Evolutionary conservation across 2,113 vertebrate genomes (phyloP), one percentile per base, ranked within the genome.

Genomic region (human): DNA sequence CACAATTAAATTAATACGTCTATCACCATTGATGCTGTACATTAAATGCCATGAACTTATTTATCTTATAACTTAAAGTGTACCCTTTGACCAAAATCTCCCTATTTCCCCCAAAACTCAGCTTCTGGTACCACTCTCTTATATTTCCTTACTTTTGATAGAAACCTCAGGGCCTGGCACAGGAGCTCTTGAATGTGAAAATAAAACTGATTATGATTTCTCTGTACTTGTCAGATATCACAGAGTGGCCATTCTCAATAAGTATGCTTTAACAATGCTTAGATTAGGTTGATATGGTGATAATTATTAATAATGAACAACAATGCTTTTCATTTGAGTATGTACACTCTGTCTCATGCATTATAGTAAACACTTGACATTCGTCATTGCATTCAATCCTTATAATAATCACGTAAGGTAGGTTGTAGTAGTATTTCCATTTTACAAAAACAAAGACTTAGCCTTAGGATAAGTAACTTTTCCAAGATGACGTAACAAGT

Each of bases 231-330:
- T 35, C 8, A 27, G 16, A 12, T 87, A 92, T 55, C 40, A 72
- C 9, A 66, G 11, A 81, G 30, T 52, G 91, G 61, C 55, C 73
- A 68, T 32, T 90, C 40, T 90, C 27, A 35, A 40, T 17, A 91
- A 90, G 79, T 45, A 87, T 11, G 8, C 30, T 61, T 81, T 94
- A 57, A 89, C 32, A 90, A 70, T 18, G 50, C 59, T 50, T 64
- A 18, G 20, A 85, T 85, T 93, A 96, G 52, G n/a, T 68, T 22
- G 48, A 48, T 40, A 81, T 61, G 20, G 35, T 64, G 5, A 75
- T 82, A 89, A 86, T 32, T 76, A 89, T 20, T 87, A 78, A 50
- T 35, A 79, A 83, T 30, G 6, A 90, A 84, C 32, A 97, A 83
- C 12, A 45, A 68, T 35, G 20, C 70, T 61, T 66, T 48, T 72